Evolutionary conservation across 2,888 invertebrate species (phyloP).

Genomic region (Scaptomyza cyrtandrae): DNA sequence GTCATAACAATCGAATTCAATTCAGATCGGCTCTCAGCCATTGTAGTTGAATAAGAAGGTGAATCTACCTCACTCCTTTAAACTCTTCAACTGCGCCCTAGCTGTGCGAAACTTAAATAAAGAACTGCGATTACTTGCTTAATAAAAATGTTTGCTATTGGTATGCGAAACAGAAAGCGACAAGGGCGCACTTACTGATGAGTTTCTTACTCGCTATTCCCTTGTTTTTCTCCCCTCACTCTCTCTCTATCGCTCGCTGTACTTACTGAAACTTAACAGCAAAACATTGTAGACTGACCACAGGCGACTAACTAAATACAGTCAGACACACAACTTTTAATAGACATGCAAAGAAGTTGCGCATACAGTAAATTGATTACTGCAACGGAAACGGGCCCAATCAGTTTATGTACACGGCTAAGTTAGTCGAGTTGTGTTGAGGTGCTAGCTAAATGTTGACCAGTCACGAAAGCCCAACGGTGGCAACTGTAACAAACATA

Average conservation of each 20-base stretch:
- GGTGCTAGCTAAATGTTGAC: slow-evolving; percentile 36
- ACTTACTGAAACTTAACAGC: background rate
- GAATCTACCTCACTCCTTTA: background rate
- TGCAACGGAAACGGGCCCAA: slow-evolving; percentile 49
- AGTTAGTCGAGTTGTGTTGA: background rate
- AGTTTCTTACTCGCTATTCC: slow-evolving; percentile 6
- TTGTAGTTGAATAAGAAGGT: too few relatives aligned
- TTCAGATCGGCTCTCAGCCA: slow-evolving; percentile 22
- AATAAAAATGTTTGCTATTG: slow-evolving; percentile 37
- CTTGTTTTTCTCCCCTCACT: background rate
- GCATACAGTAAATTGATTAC: slow-evolving; percentile 54
- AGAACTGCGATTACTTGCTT: slow-evolving; percentile 31
- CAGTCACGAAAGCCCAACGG: slow-evolving; percentile 37
- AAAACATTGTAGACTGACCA: slow-evolving; percentile 19
- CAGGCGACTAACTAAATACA: slow-evolving; percentile 14
- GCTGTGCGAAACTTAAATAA: slow-evolving; percentile 14
- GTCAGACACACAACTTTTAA: slow-evolving; percentile 24
- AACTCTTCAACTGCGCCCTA: slow-evolving; percentile 14
- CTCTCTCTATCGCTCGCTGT: background rate
- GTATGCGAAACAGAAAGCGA: slow-evolving; percentile 28
- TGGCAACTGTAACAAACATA: slow-evolving; percentile 1
- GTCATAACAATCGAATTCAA: background rate
- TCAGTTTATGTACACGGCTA: slow-evolving; percentile 37
- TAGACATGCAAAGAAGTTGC: slow-evolving; percentile 35
- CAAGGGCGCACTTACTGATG: slow-evolving; percentile 34